Conservation (phyloP, 2,797 vertebrate genomes). For the Acestrorhynchus altus region DNA sequence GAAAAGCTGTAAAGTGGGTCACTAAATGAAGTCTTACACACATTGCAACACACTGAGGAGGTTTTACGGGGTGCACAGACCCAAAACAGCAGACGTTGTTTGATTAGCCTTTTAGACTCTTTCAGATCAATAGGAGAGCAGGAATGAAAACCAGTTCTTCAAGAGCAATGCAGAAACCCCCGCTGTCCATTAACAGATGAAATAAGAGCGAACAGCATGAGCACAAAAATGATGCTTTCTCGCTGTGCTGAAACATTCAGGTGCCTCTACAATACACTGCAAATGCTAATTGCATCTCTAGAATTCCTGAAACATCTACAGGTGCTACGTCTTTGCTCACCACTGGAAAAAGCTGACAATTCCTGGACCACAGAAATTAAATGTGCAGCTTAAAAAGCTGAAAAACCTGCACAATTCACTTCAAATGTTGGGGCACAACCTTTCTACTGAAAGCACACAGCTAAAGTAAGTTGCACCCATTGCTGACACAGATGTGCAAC, state of each 20-base stretch:
- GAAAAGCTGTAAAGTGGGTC: background rate
- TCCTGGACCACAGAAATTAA: too few relatives aligned
- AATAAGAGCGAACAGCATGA: background rate
- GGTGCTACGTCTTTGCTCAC: background rate
- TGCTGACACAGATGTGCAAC: too few relatives aligned
- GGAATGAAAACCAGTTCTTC: background rate
- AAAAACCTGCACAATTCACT: too few relatives aligned
- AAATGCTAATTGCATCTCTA: background rate
- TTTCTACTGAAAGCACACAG: too few relatives aligned
- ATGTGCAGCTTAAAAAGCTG: too few relatives aligned
- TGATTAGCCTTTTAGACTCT: background rate
- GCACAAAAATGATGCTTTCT: background rate
- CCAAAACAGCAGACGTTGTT: background rate
- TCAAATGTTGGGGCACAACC: too few relatives aligned
- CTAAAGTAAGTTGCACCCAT: too few relatives aligned
- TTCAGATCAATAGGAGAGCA: constrained; percentile 1
- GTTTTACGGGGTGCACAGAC: background rate
- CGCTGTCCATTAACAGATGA: background rate
- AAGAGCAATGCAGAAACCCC: background rate
- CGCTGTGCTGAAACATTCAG: background rate
- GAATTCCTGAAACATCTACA: background rate
- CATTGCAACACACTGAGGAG: background rate
- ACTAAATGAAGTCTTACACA: background rate
- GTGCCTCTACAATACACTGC: background rate
- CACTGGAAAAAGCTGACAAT: background rate